Conservation (phyloP, 2,888 invertebrate genomes). For the Eupithecia vulgata region DNA sequence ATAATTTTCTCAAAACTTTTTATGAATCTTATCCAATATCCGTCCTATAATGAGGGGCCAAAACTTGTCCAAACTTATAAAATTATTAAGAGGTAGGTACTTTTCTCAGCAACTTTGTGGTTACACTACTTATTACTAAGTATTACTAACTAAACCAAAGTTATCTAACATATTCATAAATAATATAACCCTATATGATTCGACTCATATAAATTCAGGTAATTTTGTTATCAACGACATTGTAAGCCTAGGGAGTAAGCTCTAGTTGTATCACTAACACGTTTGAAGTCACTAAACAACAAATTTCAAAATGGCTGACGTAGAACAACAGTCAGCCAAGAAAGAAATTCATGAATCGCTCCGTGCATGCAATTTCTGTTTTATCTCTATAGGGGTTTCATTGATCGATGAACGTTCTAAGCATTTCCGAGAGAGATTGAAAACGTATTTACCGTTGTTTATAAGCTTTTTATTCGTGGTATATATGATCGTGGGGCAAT, state of each 20-base stretch:
- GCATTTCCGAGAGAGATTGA: conserved; percentile 46
- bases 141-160: conserved; percentile 2
- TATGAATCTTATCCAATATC: background rate
- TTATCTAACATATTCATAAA: background rate
- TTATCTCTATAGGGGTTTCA: conserved; percentile 60
- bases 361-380: conserved; percentile 60
- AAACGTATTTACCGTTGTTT: conserved; percentile 47
- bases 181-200: background rate
- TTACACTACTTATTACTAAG: conserved; percentile 4
- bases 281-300: background rate
- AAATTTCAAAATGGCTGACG: conserved; percentile 30
- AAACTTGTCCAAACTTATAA: conserved; percentile 8
- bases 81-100: background rate
- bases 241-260: background rate
- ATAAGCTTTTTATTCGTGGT: conserved; percentile 53
- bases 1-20: conserved; percentile 8
- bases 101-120: conserved; percentile 1
- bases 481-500: conserved; percentile 56
- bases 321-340: conserved; percentile 42
- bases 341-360: conserved; percentile 61
- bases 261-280: background rate
- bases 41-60: conserved; percentile 11
- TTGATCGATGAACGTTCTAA: conserved; percentile 56
- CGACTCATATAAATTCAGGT: conserved; percentile 9
- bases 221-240: background rate